A percentile compares a stretch with the other conserved stretches of the same genome.
Conservation (phyloP, 2,797 vertebrate genomes). For the Thripadectes ignobilis region DNA sequence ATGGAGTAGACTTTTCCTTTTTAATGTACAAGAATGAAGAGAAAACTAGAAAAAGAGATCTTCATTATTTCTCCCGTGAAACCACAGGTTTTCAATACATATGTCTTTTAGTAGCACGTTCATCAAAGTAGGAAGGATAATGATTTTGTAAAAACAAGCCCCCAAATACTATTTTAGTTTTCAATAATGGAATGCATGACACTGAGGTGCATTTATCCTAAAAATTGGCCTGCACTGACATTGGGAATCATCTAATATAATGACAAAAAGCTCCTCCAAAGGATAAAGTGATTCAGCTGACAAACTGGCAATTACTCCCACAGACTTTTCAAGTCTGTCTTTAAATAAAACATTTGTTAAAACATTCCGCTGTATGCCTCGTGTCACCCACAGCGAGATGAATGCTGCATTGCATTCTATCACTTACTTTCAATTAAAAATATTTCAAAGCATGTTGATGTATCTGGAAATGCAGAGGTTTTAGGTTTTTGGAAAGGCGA, state of each 20-base stretch:
- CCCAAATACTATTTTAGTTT: conserved; percentile 31
- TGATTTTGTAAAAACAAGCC: background rate
- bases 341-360: conserved; percentile 78
- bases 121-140: background rate
- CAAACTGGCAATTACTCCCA: conserved; percentile 76
- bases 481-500: conserved; percentile 1
- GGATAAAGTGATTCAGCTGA: conserved; percentile 71
- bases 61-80: background rate
- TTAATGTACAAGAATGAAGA: background rate
- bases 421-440: conserved; percentile 59
- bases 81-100: background rate
- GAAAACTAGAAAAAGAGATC: background rate
- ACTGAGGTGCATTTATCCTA: conserved; percentile 48
- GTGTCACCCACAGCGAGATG: conserved; percentile 61
- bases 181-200: conserved; percentile 31
- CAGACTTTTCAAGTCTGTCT: conserved; percentile 64
- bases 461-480: conserved; percentile 1
- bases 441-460: conserved; percentile 6
- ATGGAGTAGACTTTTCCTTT: background rate
- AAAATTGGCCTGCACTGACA: conserved; percentile 55
- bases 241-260: conserved; percentile 68
- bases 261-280: conserved; percentile 70
- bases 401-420: conserved; percentile 55
- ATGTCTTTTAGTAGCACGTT: background rate
- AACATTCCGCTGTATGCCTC: conserved; percentile 24